These are phyloP conservation scores for Harmothoe impar DNA, from an alignment of 2,888 invertebrate genomes.

Conservation along the genomic window DNA sequence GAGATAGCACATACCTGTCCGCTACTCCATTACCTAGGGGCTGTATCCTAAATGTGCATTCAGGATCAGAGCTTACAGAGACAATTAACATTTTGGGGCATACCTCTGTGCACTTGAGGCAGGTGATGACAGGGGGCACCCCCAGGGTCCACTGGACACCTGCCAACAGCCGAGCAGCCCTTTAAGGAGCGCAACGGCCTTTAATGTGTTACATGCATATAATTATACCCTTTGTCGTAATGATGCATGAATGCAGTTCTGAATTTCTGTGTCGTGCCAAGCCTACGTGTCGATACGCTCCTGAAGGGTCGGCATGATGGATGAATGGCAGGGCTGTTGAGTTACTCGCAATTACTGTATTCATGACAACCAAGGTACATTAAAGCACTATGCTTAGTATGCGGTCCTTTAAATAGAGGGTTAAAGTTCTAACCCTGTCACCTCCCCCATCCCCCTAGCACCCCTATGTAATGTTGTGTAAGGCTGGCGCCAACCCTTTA, in stretches of 20 bases:
- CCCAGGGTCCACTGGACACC: conserved; percentile 22
- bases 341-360: no score
- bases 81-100: not conserved
- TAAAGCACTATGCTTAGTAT: no score
- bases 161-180: not conserved
- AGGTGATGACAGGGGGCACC: conserved; percentile 14
- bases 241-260: no score
- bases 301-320: no score
- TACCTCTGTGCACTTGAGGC: conserved; percentile 15
- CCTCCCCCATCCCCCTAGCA: not conserved
- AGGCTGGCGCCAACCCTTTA: not conserved
- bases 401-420: no score
- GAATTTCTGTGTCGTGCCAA: no score
- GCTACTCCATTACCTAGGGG: conserved; percentile 23
- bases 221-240: no score
- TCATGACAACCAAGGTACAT: no score
- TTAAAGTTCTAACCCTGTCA: not conserved
- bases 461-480: not conserved
- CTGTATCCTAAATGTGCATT: not conserved
- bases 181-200: not conserved
- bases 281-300: no score
- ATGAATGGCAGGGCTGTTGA: no score
- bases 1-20: conserved; percentile 23
- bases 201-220: no score
- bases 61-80: not conserved